Percentiles rank a stretch among this genome's conserved stretches.
These are phyloP conservation scores for Orchesella cincta DNA, from an alignment of 1,140 invertebrate genomes.

Conservation along the genomic window DNA sequence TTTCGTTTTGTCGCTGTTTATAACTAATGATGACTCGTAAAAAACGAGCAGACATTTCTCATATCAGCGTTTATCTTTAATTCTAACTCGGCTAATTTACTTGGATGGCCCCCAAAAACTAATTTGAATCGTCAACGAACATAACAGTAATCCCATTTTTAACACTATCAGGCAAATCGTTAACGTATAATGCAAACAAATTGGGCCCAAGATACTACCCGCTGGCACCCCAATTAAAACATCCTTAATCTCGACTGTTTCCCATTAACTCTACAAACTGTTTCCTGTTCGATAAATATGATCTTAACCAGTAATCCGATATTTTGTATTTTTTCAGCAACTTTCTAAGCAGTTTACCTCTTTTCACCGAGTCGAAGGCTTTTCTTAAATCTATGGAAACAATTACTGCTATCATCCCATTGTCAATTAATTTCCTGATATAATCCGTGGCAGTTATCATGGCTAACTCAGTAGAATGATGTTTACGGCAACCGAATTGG, in stretches of 20 bases:
- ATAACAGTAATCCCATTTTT: not conserved
- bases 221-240: conserved; percentile 19
- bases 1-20: conserved; percentile 33
- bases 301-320: conserved; percentile 23
- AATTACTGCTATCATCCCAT: conserved; percentile 24
- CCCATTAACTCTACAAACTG: conserved; percentile 15
- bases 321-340: conserved; percentile 29
- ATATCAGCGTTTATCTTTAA: not conserved
- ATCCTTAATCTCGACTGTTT: not conserved
- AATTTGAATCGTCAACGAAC: conserved; percentile 32
- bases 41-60: not conserved
- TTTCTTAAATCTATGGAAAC: conserved; percentile 30
- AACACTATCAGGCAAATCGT: conserved; percentile 15
- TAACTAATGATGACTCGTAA: not conserved
- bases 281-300: not conserved
- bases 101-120: not conserved
- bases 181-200: conserved; percentile 33
- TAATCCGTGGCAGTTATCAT: conserved; percentile 2
- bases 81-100: not conserved
- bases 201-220: conserved; percentile 24
- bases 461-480: conserved; percentile 27
- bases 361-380: conserved; percentile 23
- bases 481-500: conserved; percentile 32
- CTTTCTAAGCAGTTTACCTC: conserved; percentile 18
- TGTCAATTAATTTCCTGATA: conserved; percentile 27